Percentiles rank a stretch among this genome's conserved stretches.
Conservation (phyloP, 2,797 vertebrate species). For the Oreortyx pictus region DNA sequence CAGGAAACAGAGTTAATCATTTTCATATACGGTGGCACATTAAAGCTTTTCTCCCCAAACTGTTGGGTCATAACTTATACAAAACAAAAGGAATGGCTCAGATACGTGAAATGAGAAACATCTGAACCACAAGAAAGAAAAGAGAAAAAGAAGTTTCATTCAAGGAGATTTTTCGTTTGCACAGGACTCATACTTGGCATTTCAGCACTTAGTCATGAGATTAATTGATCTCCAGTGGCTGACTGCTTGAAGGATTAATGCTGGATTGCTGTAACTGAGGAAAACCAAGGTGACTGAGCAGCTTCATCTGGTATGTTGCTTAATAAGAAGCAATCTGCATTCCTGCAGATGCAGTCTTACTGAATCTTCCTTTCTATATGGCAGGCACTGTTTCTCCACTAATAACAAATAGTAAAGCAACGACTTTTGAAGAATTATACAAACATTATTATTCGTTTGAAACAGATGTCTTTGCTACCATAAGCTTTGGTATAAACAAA, state of each 20-base stretch:
- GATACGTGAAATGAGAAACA: not conserved
- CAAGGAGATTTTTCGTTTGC: slow-evolving; percentile 36
- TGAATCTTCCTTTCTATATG: not conserved
- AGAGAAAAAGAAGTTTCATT: not conserved
- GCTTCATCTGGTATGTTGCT: not conserved
- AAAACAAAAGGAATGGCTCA: slow-evolving; percentile 22
- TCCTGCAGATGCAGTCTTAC: not conserved
- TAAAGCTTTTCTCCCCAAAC: slow-evolving; percentile 23
- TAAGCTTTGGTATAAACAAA: not conserved
- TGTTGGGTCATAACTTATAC: not conserved
- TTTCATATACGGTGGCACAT: not conserved
- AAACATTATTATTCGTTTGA: not conserved
- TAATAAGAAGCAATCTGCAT: not conserved
- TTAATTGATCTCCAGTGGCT: not conserved
- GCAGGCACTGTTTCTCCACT: not conserved
- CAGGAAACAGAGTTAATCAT: slow-evolving; percentile 25
- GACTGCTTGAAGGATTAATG: not conserved
- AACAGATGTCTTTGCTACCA: not conserved
- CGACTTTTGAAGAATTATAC: not conserved
- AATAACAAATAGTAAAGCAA: not conserved
- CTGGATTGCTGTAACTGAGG: not conserved
- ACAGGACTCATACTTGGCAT: slow-evolving; percentile 17
- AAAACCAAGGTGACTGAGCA: not conserved
- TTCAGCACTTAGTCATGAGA: slow-evolving; percentile 28
- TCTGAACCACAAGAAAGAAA: slow-evolving; percentile 26